Percentiles rank a stretch among this genome's conserved stretches.
These are phyloP conservation scores for Archocentrus centrarchus DNA, from an alignment of 2,113 vertebrate species.

Conservation along the genomic window DNA sequence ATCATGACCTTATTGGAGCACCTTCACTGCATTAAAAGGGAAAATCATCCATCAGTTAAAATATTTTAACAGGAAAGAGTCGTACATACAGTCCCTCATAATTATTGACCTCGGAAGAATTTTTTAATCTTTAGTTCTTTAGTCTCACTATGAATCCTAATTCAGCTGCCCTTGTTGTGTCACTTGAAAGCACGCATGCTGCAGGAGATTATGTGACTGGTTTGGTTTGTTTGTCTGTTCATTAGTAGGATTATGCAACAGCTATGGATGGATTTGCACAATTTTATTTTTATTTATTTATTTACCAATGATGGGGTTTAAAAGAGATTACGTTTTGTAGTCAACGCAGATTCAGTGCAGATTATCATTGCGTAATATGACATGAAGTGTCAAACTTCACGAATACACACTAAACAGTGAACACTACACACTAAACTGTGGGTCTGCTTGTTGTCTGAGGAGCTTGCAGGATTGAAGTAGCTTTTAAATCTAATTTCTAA, in stretches of 20 bases:
- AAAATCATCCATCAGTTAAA: neutral
- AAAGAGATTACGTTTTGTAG: neutral
- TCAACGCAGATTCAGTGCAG: neutral
- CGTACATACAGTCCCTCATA: neutral
- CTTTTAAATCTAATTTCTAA: neutral
- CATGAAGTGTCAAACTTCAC: too few relatives aligned
- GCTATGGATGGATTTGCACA: neutral
- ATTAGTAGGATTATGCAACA: neutral
- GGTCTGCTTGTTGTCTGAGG: neutral
- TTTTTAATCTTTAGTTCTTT: neutral
- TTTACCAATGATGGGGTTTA: neutral
- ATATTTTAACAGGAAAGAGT: neutral
- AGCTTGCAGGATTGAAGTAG: neutral
- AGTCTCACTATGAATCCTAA: neutral
- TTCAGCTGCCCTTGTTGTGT: neutral
- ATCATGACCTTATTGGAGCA: neutral
- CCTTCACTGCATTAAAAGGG: neutral
- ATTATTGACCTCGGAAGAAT: neutral
- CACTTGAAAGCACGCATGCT: neutral
- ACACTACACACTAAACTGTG: neutral
- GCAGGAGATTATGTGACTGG: neutral
- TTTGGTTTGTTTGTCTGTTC: neutral
- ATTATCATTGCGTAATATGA: neutral
- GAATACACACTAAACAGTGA: neutral
- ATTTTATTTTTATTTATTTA: neutral